A percentile compares a stretch with the other conserved stretches of the same genome.
phyloP scores from a whole-genome alignment of 2,113 vertebrate genomes.

The Odontesthes bonariensis region DNA sequence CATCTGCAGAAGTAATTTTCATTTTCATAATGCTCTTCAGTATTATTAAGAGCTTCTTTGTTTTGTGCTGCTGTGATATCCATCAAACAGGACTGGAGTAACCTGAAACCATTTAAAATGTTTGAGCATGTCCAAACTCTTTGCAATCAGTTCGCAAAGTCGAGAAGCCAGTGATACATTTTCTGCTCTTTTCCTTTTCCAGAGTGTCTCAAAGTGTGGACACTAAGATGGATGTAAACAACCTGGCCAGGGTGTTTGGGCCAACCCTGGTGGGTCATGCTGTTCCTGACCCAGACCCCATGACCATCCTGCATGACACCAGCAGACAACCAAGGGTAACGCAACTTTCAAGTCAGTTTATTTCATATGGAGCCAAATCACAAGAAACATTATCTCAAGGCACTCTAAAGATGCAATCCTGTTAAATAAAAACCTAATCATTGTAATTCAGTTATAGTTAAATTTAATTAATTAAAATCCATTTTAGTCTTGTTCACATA shows the following conservation, averaged over 20 bases:
- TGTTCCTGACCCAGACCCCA: slow-evolving; percentile 88
- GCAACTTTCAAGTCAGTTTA: too few species aligned
- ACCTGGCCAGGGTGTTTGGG: slow-evolving; percentile 92
- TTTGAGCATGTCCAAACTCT: background rate
- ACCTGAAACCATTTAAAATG: too few species aligned
- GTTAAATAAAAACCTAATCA: too few species aligned
- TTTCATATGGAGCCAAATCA: too few species aligned
- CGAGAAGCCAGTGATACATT: background rate
- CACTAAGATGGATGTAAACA: slow-evolving; percentile 91
- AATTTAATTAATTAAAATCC: too few species aligned
- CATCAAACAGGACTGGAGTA: too few species aligned
- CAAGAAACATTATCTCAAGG: too few species aligned
- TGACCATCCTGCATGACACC: slow-evolving; percentile 91
- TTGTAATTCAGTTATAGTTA: too few species aligned
- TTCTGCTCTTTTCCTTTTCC: background rate
- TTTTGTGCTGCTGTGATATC: too few species aligned
- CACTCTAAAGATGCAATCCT: too few species aligned
- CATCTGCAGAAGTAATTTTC: slow-evolving; percentile 89
- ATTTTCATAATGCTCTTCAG: background rate
- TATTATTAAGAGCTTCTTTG: background rate
- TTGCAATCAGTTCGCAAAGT: background rate
- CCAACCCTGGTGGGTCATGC: slow-evolving; percentile 93
- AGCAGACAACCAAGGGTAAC: slow-evolving; percentile 89
- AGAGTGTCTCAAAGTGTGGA: slow-evolving; percentile 89
- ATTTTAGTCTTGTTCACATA: too few species aligned